Evolutionary conservation across 2,113 vertebrate species (phyloP), one percentile per base, ranked within the genome.

Genomic region (Nyctereutes procyonoides): DNA sequence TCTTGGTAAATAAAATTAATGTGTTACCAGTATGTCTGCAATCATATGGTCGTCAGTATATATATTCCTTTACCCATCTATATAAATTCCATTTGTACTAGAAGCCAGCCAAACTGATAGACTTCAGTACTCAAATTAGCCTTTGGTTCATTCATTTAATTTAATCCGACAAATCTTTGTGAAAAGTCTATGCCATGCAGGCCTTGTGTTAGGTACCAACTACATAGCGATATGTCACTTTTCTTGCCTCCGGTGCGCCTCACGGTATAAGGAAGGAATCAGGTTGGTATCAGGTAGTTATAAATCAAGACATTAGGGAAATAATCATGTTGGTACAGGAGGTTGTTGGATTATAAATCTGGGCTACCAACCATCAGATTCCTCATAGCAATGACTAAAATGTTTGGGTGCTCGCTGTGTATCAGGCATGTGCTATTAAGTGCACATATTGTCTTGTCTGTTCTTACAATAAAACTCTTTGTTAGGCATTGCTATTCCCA

Each of bases 1-100:
- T 56, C 73, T 93, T 79, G 51, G 55, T 93, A 35, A 92, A 58
- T 67, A 96, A 60, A 88, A 93, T 74, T 43, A 81, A 51, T 24
- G 74, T 97, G 35, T 83, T 89, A 88, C 35, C 7, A 73, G 26
- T 48, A 30, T 80, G 77, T 67, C 79, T 93, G 51, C 17, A 91
- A 14, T 95, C 67, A 55, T 60, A 60, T 67, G 35, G 60, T 48
- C 58, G 11, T 79, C 17, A 5, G 15, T 84, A 28, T 93, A 43
- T 95, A 6, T 63, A 63, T 90, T 48, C 95, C 86, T 88, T 85
- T 10, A 76, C 19, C 24, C 30, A 58, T 69, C 10, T 76, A 22
- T 93, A n/a, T n/a, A 28, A 65, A 74, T 85, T 93, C 14, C 53
- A 15, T 85, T 85, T 88, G 22, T 82, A 77, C 76, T 81, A 43